Evolutionary conservation across 2,888 invertebrate genomes (phyloP).

Genomic region (Drosophila glabriapex): DNA sequence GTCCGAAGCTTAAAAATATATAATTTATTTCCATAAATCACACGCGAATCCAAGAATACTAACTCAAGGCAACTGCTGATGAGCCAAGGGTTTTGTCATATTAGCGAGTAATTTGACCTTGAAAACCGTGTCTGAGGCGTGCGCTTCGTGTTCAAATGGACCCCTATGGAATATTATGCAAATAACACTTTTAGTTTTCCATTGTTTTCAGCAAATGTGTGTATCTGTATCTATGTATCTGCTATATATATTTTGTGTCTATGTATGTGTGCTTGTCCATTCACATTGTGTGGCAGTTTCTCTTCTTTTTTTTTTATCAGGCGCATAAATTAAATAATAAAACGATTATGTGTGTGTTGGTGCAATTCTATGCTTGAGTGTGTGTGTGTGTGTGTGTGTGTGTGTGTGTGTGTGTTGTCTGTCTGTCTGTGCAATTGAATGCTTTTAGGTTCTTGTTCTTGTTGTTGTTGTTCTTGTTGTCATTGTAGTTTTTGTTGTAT

Average conservation of each 20-base stretch:
- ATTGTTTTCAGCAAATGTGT: constrained; percentile 52
- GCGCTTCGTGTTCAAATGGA: not conserved
- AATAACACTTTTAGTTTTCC: constrained; percentile 27
- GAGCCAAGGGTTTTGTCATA: not conserved
- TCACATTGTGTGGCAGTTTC: constrained; percentile 39
- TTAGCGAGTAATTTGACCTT: constrained; percentile 28
- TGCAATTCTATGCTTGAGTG: constrained; percentile 33
- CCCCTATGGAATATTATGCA: constrained; percentile 44
- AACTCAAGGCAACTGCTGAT: not conserved
- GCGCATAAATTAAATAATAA: constrained; percentile 84
- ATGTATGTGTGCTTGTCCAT: constrained; percentile 29
- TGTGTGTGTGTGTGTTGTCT: constrained; percentile 41
- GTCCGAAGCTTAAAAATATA: not conserved
- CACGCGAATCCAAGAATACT: not conserved
- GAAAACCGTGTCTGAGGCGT: constrained; percentile 25
- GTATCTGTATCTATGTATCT: constrained; percentile 27
- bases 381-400: constrained; percentile 33
- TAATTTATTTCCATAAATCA: not conserved
- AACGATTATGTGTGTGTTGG: constrained; percentile 59
- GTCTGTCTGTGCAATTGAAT: constrained; percentile 72
- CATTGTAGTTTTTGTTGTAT: constrained; percentile 32
- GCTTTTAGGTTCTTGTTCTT: constrained; percentile 42
- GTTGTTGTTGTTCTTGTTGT: constrained; percentile 31
- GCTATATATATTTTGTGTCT: constrained; percentile 21
- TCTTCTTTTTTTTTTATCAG: constrained; percentile 56